Percentiles rank a stretch among this genome's conserved stretches.
These are phyloP conservation scores for Drosophila auraria DNA, from an alignment of 1,140 invertebrate species.

Conservation along the genomic window DNA sequence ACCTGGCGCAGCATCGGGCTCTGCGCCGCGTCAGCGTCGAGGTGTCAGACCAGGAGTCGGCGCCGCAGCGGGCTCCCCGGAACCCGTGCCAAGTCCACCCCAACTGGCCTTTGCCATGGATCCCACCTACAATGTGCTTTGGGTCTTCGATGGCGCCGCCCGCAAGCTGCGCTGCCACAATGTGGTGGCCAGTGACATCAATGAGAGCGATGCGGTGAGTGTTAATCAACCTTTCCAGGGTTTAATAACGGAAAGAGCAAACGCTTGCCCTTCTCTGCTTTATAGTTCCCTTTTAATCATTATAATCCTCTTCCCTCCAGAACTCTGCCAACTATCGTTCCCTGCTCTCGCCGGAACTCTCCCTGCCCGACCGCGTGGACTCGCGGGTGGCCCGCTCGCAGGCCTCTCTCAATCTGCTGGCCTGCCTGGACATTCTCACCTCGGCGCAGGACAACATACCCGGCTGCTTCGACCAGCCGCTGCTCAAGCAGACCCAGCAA, in stretches of 20 bases:
- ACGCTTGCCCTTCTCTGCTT: too few relatives aligned
- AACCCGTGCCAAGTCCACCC: slow-evolving; percentile 54
- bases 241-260: too few relatives aligned
- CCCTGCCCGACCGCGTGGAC: slow-evolving; percentile 89
- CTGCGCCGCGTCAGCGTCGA: slow-evolving; percentile 24
- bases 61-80: slow-evolving; percentile 21
- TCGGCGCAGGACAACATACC: slow-evolving; percentile 91
- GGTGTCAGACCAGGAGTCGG: not conserved
- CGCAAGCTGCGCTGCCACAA: slow-evolving; percentile 93
- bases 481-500: slow-evolving; percentile 79
- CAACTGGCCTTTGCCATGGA: slow-evolving; percentile 88
- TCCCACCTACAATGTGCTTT: slow-evolving; percentile 94
- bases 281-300: too few relatives aligned
- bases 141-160: slow-evolving; percentile 91
- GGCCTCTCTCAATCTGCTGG: slow-evolving; percentile 94
- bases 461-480: slow-evolving; percentile 73
- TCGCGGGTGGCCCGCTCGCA: slow-evolving; percentile 92
- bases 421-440: slow-evolving; percentile 95
- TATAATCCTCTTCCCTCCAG: slow-evolving; percentile 19
- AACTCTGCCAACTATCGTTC: slow-evolving; percentile 76
- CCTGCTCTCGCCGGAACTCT: slow-evolving; percentile 88
- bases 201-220: slow-evolving; percentile 63
- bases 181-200: slow-evolving; percentile 90
- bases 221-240: not conserved
- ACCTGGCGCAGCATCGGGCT: slow-evolving; percentile 17